These are phyloP conservation scores for Eulacestoma nigropectus DNA, from an alignment of 2,113 vertebrate species.

Conservation along the genomic window DNA sequence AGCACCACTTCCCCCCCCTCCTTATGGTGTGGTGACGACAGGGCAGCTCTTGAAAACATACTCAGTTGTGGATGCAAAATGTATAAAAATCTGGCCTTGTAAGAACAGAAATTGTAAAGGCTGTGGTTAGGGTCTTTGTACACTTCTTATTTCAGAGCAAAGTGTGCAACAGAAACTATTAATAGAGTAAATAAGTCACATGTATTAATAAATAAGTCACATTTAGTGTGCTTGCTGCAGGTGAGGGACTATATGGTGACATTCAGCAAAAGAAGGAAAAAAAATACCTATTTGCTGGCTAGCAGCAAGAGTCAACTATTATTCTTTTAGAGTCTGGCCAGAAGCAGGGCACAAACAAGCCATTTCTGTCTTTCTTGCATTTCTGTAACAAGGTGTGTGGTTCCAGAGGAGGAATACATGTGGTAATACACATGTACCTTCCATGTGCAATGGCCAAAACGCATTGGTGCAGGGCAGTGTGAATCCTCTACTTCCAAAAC, in stretches of 20 bases:
- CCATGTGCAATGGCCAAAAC: neutral
- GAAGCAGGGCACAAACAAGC: neutral
- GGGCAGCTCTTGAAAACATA: neutral
- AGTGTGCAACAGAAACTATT: neutral
- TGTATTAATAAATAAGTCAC: neutral
- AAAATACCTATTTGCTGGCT: neutral
- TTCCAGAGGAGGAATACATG: neutral
- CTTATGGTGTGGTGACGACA: neutral
- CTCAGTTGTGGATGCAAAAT: neutral
- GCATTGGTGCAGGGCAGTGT: neutral
- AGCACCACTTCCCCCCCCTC: neutral
- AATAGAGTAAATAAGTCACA: neutral
- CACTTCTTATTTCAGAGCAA: neutral
- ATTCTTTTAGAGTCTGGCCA: neutral
- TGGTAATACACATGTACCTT: neutral
- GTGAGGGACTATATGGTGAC: neutral
- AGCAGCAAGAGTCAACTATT: neutral
- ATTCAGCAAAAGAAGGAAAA: neutral
- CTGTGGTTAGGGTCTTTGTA: neutral
- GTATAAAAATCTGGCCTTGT: neutral
- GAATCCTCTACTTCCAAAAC: neutral
- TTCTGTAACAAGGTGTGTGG: neutral
- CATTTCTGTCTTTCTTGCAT: neutral
- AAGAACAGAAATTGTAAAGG: neutral
- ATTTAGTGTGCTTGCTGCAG: neutral